Evolutionary conservation across 1,140 invertebrate genomes (phyloP).

Genomic region (Lerema accius): DNA sequence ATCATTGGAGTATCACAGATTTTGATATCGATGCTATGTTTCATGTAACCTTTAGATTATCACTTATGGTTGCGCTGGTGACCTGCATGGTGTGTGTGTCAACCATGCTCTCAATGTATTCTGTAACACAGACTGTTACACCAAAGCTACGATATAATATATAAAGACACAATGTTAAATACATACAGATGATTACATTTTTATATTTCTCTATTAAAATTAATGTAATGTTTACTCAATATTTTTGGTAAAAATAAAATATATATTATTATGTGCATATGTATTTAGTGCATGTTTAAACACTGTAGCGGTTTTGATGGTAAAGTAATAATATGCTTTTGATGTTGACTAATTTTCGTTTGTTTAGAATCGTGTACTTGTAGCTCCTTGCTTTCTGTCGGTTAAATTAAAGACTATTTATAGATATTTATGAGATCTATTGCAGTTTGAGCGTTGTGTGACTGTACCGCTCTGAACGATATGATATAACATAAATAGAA

Average conservation of each 20-base stretch:
- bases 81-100: too few species aligned
- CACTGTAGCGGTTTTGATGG: constrained; percentile 53
- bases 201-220: constrained; percentile 56
- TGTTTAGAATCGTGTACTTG: constrained; percentile 49
- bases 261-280: constrained; percentile 39
- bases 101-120: background rate
- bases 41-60: background rate
- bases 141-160: constrained; percentile 38
- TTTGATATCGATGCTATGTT: constrained; percentile 22
- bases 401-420: constrained; percentile 43
- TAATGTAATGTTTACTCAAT: constrained; percentile 54
- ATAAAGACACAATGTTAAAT: constrained; percentile 35
- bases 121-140: constrained; percentile 31
- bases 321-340: constrained; percentile 58
- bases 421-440: constrained; percentile 44
- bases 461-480: background rate
- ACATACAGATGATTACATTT: constrained; percentile 49
- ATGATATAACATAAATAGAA: too few species aligned
- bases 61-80: too few species aligned
- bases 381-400: constrained; percentile 56
- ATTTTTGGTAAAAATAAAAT: constrained; percentile 50
- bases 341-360: constrained; percentile 55
- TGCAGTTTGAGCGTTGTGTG: background rate
- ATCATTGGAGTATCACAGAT: constrained; percentile 37
- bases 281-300: constrained; percentile 63